A percentile compares a stretch with the other conserved stretches of the same genome.
Conservation (phyloP, 2,113 vertebrate species). For the Peromyscus californicus region DNA sequence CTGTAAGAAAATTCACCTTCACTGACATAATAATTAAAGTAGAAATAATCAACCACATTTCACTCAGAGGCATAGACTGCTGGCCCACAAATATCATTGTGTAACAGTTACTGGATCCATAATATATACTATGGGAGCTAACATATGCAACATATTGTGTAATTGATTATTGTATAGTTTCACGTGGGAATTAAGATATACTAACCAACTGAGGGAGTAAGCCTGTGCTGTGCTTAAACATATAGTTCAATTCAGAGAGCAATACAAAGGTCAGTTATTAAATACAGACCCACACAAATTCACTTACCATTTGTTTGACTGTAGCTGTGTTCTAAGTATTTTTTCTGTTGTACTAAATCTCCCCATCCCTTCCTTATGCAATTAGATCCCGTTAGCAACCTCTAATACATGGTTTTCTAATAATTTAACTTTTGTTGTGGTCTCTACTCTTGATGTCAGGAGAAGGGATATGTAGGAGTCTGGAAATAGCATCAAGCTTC, state of each 20-base stretch:
- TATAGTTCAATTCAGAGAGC: neutral
- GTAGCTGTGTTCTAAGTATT: neutral
- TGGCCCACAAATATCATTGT: neutral
- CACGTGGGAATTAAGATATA: neutral
- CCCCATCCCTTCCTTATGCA: neutral
- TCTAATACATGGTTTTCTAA: neutral
- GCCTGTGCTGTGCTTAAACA: neutral
- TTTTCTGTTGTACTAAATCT: neutral
- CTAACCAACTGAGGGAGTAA: neutral
- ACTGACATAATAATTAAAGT: constrained; percentile 10
- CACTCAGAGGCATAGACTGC: neutral
- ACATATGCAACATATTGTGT: neutral
- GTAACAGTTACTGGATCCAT: neutral
- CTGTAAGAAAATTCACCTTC: neutral
- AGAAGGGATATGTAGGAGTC: neutral
- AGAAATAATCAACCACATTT: neutral
- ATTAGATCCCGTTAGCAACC: neutral
- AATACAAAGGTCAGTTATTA: neutral
- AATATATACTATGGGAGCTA: too few species aligned
- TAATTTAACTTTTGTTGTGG: neutral
- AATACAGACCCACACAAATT: neutral
- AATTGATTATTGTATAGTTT: neutral
- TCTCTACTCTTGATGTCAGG: neutral
- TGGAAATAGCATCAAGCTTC: neutral
- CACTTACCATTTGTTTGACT: neutral